Evolutionary conservation across 2,888 invertebrate genomes (phyloP).

Genomic region (Eulithis prunata): DNA sequence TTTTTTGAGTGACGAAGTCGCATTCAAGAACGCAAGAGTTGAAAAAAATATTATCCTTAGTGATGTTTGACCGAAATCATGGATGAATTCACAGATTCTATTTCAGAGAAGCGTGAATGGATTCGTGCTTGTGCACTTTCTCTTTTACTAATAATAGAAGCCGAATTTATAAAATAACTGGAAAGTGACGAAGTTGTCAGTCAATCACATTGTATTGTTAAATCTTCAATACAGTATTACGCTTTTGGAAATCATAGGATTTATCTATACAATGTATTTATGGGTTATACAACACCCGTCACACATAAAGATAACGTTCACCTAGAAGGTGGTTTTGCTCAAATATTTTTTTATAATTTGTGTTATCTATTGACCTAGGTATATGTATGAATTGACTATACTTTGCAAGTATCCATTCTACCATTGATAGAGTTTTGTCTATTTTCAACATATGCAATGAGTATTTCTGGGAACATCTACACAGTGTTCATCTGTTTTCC

Average conservation of each 20-base stretch:
- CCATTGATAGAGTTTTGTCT: too few species aligned
- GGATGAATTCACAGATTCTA: slow-evolving; percentile 4
- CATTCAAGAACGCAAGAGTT: slow-evolving; percentile 27
- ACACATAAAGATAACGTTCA: not conserved
- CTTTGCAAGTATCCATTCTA: too few species aligned
- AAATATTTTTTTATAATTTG: too few species aligned
- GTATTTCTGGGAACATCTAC: too few species aligned
- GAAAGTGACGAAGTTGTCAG: slow-evolving; percentile 45
- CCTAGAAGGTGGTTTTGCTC: too few species aligned
- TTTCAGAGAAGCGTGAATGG: not conserved
- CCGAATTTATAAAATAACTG: slow-evolving; percentile 57
- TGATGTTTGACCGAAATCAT: slow-evolving; percentile 20
- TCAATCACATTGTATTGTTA: slow-evolving; percentile 57
- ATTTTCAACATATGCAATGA: too few species aligned
- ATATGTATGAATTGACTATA: too few species aligned
- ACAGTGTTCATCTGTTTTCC: too few species aligned
- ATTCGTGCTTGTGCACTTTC: slow-evolving; percentile 51
- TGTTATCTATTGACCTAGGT: too few species aligned
- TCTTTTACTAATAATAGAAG: slow-evolving; percentile 54
- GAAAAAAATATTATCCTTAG: slow-evolving; percentile 32
- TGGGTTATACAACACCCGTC: not conserved
- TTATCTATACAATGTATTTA: slow-evolving; percentile 6
- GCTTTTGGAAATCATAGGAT: slow-evolving; percentile 19
- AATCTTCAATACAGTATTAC: slow-evolving; percentile 18
- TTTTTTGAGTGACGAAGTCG: slow-evolving; percentile 41